phyloP scores from a whole-genome alignment of 2,797 vertebrate genomes.

The Sebastes trivittatus region DNA sequence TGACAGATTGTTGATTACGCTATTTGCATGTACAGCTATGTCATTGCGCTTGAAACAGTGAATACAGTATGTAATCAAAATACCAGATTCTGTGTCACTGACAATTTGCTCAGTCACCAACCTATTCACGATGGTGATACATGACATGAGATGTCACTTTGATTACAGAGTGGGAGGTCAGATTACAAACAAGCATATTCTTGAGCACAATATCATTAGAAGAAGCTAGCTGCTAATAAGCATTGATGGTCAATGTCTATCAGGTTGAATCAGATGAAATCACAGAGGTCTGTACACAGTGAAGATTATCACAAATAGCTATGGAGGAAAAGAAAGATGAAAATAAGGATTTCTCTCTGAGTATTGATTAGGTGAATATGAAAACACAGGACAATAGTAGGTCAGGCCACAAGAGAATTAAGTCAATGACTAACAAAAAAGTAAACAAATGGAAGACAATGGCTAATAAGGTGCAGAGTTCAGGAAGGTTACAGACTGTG shows the following conservation, averaged over 20 bases:
- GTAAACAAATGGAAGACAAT: conserved; percentile 14
- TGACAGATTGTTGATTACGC: conserved; percentile 39
- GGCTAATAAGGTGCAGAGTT: conserved; percentile 1
- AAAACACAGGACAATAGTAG: background rate
- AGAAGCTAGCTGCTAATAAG: conserved; percentile 14
- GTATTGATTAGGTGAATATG: background rate
- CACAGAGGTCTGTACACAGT: background rate
- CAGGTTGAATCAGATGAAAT: conserved; percentile 10
- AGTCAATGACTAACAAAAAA: conserved; percentile 18
- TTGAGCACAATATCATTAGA: conserved; percentile 1
- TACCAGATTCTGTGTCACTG: background rate
- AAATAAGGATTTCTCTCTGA: conserved; percentile 1
- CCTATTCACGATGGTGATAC: conserved; percentile 10
- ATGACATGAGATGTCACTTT: conserved; percentile 9
- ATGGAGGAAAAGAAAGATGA: background rate
- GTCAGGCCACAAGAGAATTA: conserved; percentile 1
- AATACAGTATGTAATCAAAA: conserved; percentile 14
- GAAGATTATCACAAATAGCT: background rate
- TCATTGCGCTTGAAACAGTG: background rate
- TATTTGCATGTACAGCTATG: conserved; percentile 15
- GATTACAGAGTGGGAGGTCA: conserved; percentile 26
- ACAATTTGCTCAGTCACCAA: conserved; percentile 28
- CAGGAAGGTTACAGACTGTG: background rate
- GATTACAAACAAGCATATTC: conserved; percentile 12
- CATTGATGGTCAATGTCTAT: conserved; percentile 17